These are phyloP conservation scores for Lasioglossum figueresi DNA, from an alignment of 2,888 invertebrate species.

Conservation along the genomic window DNA sequence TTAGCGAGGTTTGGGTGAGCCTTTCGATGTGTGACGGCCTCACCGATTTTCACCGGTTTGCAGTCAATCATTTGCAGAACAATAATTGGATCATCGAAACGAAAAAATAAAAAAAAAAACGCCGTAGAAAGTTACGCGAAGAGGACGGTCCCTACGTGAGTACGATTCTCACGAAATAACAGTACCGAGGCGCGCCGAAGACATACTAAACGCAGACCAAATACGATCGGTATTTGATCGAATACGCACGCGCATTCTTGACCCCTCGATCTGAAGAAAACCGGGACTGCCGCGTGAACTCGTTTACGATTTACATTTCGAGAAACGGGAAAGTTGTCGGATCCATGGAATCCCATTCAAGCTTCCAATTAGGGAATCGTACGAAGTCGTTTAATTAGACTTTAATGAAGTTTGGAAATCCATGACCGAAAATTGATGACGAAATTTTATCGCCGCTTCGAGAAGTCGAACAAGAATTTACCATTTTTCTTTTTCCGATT, in stretches of 20 bases:
- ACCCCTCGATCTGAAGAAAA: slow-evolving; percentile 15
- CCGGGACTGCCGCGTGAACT: neutral
- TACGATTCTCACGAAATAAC: slow-evolving; percentile 65
- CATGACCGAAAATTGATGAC: neutral
- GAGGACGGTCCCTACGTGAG: slow-evolving; percentile 36
- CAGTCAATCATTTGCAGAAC: too few relatives aligned
- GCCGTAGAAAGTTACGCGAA: slow-evolving; percentile 40
- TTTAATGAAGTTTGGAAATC: too few relatives aligned
- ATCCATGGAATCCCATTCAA: neutral
- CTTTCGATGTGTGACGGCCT: too few relatives aligned
- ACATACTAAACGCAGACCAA: slow-evolving; percentile 78
- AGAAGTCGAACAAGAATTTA: neutral
- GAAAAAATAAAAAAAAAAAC: neutral
- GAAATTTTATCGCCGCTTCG: neutral
- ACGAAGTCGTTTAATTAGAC: neutral
- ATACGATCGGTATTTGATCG: slow-evolving; percentile 72
- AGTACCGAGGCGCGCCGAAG: slow-evolving; percentile 69
- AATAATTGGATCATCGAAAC: neutral
- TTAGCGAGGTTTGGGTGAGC: too few relatives aligned
- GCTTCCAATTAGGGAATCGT: neutral
- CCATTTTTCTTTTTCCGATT: too few relatives aligned
- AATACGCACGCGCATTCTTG: slow-evolving; percentile 60
- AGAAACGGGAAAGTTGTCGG: neutral
- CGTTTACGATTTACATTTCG: neutral
- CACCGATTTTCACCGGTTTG: too few relatives aligned